Base-by-base conservation (phyloP, 2,888 invertebrate species). In the Oligia strigilis region DNA sequence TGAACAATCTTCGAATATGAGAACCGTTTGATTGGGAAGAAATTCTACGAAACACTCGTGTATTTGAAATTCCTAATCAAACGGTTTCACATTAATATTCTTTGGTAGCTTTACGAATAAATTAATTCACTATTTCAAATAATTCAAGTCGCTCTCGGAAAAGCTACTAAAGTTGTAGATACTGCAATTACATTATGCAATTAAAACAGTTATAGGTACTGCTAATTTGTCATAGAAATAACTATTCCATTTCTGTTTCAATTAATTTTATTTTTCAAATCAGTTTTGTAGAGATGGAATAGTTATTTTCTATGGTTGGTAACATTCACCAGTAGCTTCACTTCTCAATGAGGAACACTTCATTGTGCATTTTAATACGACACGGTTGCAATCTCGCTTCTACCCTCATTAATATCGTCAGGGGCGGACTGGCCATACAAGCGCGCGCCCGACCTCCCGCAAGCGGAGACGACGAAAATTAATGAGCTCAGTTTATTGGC, bases 401-500 rank as follows among this genome's bases (percentile, higher is more conserved):
- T 97, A 97, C 95, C 95, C 96, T 97, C 97, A 96, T 97, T 97
- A 96, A 97, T 96, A 97, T 97, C 96, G 97, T 97, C 97, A 97
- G 97, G 97, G 97, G 97, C 96, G 96, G 97, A 97, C 97, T 97
- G 97, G 97, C 97, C 97, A 96, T 97, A 97, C 97, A 97, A 97
- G 96, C 97, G 96, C 94, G 96, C 96, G 94, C 97, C 97, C 95
- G 96, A 94, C 94, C 97, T 97, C 95, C 97, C 97, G 90, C 97
- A 95, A 96, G 96, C 96, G 97, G 97, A 97, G 95, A 95, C 97
- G 96, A 97, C 97, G 96, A 97, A 96, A 96, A 96, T 97, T 97
- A 96, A 97, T 97, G 97, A 97, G 96, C 95, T 97, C 97, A 96
- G 97, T 97, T 96, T 97, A 97, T 97, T 97, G 97, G 97, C 97